Evolutionary conservation across 2,888 invertebrate species (phyloP), one percentile per base, ranked within the genome.

Genomic region (Scaeva pyrastri): DNA sequence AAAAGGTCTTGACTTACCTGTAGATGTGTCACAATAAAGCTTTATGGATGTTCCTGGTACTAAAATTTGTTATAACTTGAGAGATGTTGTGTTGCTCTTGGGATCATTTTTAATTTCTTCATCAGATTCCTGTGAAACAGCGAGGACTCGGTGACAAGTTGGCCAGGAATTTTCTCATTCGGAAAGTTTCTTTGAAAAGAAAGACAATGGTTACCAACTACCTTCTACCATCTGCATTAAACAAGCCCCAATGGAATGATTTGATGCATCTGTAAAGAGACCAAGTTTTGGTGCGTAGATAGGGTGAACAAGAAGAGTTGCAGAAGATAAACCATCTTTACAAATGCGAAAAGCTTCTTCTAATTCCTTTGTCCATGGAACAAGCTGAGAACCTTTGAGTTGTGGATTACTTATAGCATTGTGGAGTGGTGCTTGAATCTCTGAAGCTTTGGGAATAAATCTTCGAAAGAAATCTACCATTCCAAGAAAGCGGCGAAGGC

Each of bases 111-210:
- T n/a, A n/a, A n/a, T n/a, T n/a, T n/a, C n/a, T n/a, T n/a, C n/a
- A n/a, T n/a, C n/a, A n/a, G n/a, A n/a, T n/a, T n/a, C n/a, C n/a
- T n/a, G n/a, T n/a, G n/a, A n/a, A n/a, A n/a, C n/a, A n/a, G n/a
- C n/a, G n/a, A n/a, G n/a, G n/a, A n/a, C n/a, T n/a, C n/a, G n/a
- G n/a, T 60, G 56, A 45, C 50, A 60, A 10, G 50, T 39, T 72
- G 72, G 74, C 36, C 92, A 93, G 5, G 90, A 90, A 11, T 48
- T 68, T 77, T 92, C 90, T 0, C 90, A 75, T 0, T 89, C 73
- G 21, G 78, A 89, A 1, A 92, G 78, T 56, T 90, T 90, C 60
- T 88, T 88, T 3, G 36, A 48, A 16, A 72, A 72, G 23, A 58
- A 48, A 3, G 60, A 48, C 8, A 72, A 4, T 5, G 58, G 72